Base-by-base conservation (phyloP, 2,113 vertebrate species). In the Rynchops niger region DNA sequence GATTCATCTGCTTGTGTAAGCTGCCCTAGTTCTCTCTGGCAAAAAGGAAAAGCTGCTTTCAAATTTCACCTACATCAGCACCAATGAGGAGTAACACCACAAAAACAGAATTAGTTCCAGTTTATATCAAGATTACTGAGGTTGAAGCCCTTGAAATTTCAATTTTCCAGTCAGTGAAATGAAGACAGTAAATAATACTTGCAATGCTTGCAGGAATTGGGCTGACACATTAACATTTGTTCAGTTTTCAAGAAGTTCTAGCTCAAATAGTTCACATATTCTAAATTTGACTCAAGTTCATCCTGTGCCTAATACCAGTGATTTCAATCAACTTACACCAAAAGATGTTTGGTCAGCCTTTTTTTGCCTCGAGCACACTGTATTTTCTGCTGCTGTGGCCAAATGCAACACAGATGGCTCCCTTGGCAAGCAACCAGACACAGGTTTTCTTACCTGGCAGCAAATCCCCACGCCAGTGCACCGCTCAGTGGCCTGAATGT, bases 31-130 rank as follows among this genome's bases (percentile, higher is more conserved):
- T 95, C 82, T 90, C 47, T 8, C 82, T 85, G 77, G 81, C 89
- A 89, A 53, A 69, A 43, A 79, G 65, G 66, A 91, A 96, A 95
- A 96, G 94, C 88, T 62, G 82, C 91, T 96, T 95, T 96, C 93
- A 95, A 66, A 95, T 96, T 94, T 95, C 94, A 95, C 86, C 71
- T 91, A 80, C 93, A 50, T 97, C 91, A 96, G 96, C 95, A 93
- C 4, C 82, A 82, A 9, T 3, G 25, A 93, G 78, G 38, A 93
- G 21, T 53, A 91, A 73, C 71, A 72, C 61, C 94, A 96, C 95
- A 95, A 95, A 97, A 95, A 1, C 73, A 94, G 73, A 87, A 94
- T 97, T 95, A 80, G 96, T 95, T 97, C 96, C 94, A 97, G 91
- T 85, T 93, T 94, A 91, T 89, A 94, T 86, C 95, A 89, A 95